phyloP scores from a whole-genome alignment of 2,888 invertebrate species.

The Ornithoptera alexandrae region DNA sequence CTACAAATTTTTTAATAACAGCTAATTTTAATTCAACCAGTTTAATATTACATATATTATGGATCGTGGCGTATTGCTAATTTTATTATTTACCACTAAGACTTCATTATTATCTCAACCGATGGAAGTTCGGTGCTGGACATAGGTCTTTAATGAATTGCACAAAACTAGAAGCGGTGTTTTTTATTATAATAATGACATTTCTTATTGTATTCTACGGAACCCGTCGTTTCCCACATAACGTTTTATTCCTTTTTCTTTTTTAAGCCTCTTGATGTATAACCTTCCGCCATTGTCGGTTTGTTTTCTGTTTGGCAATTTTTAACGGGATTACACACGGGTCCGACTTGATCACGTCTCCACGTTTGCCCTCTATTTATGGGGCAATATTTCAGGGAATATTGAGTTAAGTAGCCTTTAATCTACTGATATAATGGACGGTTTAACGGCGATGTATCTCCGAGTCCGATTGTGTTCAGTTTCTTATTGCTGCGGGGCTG shows the following conservation, averaged over 20 bases:
- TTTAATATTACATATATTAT: too few relatives aligned
- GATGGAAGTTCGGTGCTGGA: too few relatives aligned
- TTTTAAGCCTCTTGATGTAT: constrained; percentile 73
- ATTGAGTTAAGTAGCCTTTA: constrained; percentile 79
- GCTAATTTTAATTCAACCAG: too few relatives aligned
- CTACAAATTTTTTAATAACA: too few relatives aligned
- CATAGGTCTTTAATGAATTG: too few relatives aligned
- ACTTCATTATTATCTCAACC: too few relatives aligned
- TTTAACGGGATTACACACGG: constrained; percentile 74
- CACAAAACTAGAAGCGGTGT: too few relatives aligned
- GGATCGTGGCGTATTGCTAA: too few relatives aligned
- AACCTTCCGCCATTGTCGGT: constrained; percentile 64
- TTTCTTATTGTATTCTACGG: neutral
- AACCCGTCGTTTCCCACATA: constrained; percentile 12
- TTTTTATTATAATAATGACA: neutral
- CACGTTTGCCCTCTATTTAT: constrained; percentile 72
- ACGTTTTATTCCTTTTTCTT: constrained; percentile 46
- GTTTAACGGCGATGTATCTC: constrained; percentile 51
- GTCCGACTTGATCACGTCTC: constrained; percentile 71
- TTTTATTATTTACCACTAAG: too few relatives aligned
- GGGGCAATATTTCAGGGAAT: constrained; percentile 78
- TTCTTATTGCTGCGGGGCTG: constrained; percentile 57
- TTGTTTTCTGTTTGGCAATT: constrained; percentile 78
- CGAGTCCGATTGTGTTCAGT: constrained; percentile 63
- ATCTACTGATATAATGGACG: constrained; percentile 76